Evolutionary conservation across 2,797 vertebrate species (phyloP).

Genomic region (Sebastes ruberrimus): DNA sequence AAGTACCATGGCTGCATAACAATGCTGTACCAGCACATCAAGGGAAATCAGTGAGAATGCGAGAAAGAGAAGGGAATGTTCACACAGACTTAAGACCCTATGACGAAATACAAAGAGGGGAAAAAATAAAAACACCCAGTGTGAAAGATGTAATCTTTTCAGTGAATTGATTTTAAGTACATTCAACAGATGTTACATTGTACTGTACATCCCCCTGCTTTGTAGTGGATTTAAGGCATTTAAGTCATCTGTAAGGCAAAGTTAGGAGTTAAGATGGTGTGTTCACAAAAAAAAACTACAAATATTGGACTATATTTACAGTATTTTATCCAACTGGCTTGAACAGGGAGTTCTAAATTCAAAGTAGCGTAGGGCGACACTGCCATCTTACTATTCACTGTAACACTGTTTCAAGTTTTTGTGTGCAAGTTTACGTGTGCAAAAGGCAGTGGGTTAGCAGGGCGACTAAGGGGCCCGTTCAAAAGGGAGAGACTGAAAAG

Average conservation of each 20-base stretch:
- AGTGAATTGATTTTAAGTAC: slow-evolving; percentile 22
- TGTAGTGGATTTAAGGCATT: slow-evolving; percentile 36
- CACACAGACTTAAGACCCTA: neutral
- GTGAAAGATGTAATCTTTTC: slow-evolving; percentile 5
- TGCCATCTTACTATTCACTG: slow-evolving; percentile 14
- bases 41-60: slow-evolving; percentile 11
- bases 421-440: slow-evolving; percentile 43
- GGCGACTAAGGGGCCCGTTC: neutral
- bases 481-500: slow-evolving; percentile 16
- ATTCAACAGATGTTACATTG: slow-evolving; percentile 35
- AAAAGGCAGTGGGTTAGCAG: slow-evolving; percentile 43
- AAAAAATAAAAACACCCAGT: slow-evolving; percentile 6
- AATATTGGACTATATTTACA: slow-evolving; percentile 7
- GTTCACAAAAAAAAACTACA: neutral
- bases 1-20: slow-evolving; percentile 51
- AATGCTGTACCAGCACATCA: slow-evolving; percentile 16
- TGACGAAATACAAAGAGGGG: neutral
- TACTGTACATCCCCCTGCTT: slow-evolving; percentile 9
- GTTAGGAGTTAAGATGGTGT: neutral
- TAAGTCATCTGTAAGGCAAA: slow-evolving; percentile 18
- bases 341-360: slow-evolving; percentile 1
- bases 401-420: slow-evolving; percentile 55
- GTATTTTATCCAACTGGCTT: slow-evolving; percentile 1
- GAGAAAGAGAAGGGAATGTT: neutral
- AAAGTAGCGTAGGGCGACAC: neutral